These are phyloP conservation scores for Eufriesea mexicana DNA, from an alignment of 1,140 invertebrate species.

Conservation along the genomic window DNA sequence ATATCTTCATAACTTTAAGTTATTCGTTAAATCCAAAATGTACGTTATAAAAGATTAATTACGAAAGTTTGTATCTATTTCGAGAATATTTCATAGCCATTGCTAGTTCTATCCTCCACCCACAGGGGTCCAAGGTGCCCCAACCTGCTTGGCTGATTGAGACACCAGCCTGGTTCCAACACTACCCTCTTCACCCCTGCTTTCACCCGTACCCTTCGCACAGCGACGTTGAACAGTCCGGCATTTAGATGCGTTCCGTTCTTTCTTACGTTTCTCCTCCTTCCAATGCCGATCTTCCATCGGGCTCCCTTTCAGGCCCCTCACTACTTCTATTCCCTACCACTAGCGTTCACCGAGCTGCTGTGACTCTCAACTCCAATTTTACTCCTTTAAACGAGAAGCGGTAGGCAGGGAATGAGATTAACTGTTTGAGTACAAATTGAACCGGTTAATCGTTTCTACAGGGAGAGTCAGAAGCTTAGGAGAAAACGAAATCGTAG, in stretches of 20 bases:
- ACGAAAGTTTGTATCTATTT: not conserved
- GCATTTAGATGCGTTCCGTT: conserved; percentile 41
- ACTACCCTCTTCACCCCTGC: conserved; percentile 70
- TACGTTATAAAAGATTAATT: not conserved
- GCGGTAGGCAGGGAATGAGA: conserved; percentile 12
- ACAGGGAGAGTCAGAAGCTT: not conserved
- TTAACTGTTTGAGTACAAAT: conserved; percentile 45
- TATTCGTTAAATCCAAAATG: not conserved
- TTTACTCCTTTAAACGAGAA: conserved; percentile 1
- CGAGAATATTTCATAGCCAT: conserved; percentile 14
- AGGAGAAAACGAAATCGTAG: not conserved
- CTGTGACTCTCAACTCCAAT: conserved; percentile 55
- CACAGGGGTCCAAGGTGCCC: conserved; percentile 74
- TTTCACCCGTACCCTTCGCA: conserved; percentile 53
- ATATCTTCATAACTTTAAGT: no score
- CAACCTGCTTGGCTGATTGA: conserved; percentile 79
- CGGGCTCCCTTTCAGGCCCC: conserved; percentile 40
- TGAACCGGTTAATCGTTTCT: conserved; percentile 39
- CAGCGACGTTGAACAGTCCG: conserved; percentile 40
- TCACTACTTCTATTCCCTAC: conserved; percentile 43
- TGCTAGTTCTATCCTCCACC: conserved; percentile 60
- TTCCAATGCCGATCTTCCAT: conserved; percentile 58
- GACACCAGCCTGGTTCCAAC: conserved; percentile 78
- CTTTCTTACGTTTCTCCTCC: conserved; percentile 63
- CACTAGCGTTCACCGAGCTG: conserved; percentile 23